Evolutionary conservation across 2,797 vertebrate species (phyloP), one percentile per base, ranked within the genome.

Genomic region (Pyrocephalus nanus): DNA sequence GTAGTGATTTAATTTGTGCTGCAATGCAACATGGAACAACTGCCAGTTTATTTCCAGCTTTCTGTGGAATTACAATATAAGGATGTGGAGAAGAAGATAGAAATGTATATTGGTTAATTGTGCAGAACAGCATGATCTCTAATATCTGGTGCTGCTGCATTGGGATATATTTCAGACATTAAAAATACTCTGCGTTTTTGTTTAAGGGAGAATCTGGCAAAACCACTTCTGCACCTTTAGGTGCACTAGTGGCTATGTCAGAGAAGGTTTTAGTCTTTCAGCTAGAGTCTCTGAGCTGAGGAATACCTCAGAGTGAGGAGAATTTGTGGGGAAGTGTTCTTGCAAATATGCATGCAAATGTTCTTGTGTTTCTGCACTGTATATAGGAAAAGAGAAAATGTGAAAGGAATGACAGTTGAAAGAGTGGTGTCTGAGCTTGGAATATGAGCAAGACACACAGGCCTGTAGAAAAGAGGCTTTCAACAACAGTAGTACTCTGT

Each of bases 21-120:
- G 4, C 29, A 60, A 3, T 86, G 54, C 38, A 51, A 4, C 30
- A 29, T 25, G 12, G 47, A 88, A 38, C 87, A 96, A 90, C 51
- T 96, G 85, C 86, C 70, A 48, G 62, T 74, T 94, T 88, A 88
- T 86, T 83, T 71, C 40, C 45, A 79, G 14, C 54, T 88, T 88
- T 92, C 73, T 72, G 8, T 76, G 73, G 60, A 64, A 79, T 75
- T 86, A 48, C 43, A 38, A 15, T 69, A 27, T 54, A 54, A 60
- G 34, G 50, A 54, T 50, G 38, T 29, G 26, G 51, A 69, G 55
- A 61, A 73, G 38, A 77, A 72, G 13, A 43, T 83, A 32, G 36
- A 94, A 55, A 21, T 42, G 32, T 73, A 32, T 26, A 53, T 48
- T 66, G 51, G 26, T 79, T 91, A 83, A 92, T 95, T 94, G 70